Evolutionary conservation across 2,888 invertebrate species (phyloP).

Genomic region (Clanis bilineata): DNA sequence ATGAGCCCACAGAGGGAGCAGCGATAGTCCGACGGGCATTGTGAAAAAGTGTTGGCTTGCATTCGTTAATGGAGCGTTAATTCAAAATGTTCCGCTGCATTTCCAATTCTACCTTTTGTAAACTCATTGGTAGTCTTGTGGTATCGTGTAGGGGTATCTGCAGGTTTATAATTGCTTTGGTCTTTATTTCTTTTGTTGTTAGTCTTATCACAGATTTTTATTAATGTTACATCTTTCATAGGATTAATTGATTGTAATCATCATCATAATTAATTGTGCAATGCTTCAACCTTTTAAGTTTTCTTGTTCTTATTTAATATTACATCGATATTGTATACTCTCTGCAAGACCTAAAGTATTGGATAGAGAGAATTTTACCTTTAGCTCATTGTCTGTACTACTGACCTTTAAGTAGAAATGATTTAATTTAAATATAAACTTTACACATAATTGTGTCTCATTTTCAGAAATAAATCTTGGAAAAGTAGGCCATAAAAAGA

Average conservation of each 20-base stretch:
- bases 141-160: background rate
- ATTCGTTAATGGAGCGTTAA: slow-evolving; percentile 19
- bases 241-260: background rate
- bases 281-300: too few species aligned
- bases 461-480: too few species aligned
- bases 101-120: slow-evolving; percentile 2
- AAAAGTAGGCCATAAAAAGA: too few species aligned
- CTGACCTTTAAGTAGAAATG: too few species aligned
- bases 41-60: slow-evolving; percentile 30
- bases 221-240: background rate
- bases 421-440: too few species aligned
- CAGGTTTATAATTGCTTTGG: background rate
- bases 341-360: too few species aligned
- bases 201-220: background rate
- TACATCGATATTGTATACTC: too few species aligned
- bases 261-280: too few species aligned
- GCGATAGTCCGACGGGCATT: slow-evolving; percentile 30
- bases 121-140: background rate
- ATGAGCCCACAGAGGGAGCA: slow-evolving; percentile 30
- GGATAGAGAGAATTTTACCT: too few species aligned
- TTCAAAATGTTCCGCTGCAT: slow-evolving; percentile 12
- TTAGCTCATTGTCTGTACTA: too few species aligned
- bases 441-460: too few species aligned
- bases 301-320: too few species aligned
- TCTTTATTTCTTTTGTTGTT: background rate